Percentiles rank a stretch among this genome's conserved stretches.
phyloP scores from a whole-genome alignment of 2,113 vertebrate genomes.

The Xyrauchen texanus region DNA sequence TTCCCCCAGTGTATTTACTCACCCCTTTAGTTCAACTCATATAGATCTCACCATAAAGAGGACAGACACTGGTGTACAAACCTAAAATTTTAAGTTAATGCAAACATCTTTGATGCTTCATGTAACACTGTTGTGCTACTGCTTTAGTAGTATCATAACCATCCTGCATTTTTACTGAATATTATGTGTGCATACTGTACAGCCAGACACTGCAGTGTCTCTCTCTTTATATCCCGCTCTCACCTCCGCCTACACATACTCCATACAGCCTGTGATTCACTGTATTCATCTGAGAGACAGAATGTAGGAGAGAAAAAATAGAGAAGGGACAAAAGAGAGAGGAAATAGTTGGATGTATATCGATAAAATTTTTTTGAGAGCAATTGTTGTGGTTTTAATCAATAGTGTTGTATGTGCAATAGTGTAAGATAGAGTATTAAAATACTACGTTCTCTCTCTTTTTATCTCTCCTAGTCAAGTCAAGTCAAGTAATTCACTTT shows the following conservation, averaged over 20 bases:
- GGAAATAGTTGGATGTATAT: background rate
- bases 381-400: background rate
- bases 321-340: background rate
- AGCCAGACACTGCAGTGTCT: background rate
- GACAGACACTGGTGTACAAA: too few species aligned
- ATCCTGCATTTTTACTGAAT: background rate
- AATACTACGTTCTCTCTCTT: background rate
- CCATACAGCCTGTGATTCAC: constrained; percentile 35
- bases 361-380: too few species aligned
- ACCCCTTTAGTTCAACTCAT: too few species aligned
- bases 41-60: too few species aligned
- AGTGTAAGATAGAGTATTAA: background rate
- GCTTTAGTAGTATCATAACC: too few species aligned
- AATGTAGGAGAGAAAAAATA: background rate
- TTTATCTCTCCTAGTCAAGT: background rate
- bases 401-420: background rate
- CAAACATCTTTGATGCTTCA: too few species aligned
- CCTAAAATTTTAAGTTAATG: too few species aligned
- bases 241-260: constrained; percentile 39
- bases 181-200: background rate
- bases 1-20: too few species aligned
- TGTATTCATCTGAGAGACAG: background rate
- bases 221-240: constrained; percentile 13
- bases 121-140: too few species aligned
- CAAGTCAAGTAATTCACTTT: background rate